Conservation (phyloP, 2,113 vertebrate species). For the Melanerpes formicivorus region DNA sequence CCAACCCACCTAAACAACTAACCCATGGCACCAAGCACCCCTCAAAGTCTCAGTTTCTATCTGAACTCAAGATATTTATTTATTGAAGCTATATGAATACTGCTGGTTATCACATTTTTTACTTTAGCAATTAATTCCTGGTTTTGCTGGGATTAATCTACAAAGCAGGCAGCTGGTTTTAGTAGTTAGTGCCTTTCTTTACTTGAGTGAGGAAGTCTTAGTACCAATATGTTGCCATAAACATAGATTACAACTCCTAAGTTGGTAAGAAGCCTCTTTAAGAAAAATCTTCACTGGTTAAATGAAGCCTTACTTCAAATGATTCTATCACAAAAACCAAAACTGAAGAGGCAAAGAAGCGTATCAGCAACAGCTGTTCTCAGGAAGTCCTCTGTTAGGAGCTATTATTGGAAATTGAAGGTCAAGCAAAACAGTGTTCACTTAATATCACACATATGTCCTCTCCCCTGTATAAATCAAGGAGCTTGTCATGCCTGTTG, state of each 20-base stretch:
- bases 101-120: not conserved
- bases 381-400: not conserved
- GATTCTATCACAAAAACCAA: not conserved
- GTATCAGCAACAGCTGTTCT: not conserved
- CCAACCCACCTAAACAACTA: too few relatives aligned
- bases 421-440: not conserved
- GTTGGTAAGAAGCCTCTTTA: not conserved
- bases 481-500: not conserved
- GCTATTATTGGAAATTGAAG: conserved; percentile 17
- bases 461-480: not conserved
- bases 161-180: not conserved
- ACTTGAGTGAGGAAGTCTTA: not conserved
- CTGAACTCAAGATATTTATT: not conserved
- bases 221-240: not conserved
- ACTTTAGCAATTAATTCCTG: not conserved
- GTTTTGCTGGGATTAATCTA: not conserved
- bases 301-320: not conserved
- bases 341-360: not conserved
- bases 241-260: not conserved
- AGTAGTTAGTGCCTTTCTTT: not conserved
- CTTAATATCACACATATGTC: not conserved
- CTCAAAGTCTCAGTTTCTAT: not conserved
- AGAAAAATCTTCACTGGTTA: not conserved
- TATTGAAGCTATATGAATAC: not conserved
- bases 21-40: too few relatives aligned